Base-by-base conservation (phyloP, 1,140 invertebrate species). In the Saxidomus purpurata region DNA sequence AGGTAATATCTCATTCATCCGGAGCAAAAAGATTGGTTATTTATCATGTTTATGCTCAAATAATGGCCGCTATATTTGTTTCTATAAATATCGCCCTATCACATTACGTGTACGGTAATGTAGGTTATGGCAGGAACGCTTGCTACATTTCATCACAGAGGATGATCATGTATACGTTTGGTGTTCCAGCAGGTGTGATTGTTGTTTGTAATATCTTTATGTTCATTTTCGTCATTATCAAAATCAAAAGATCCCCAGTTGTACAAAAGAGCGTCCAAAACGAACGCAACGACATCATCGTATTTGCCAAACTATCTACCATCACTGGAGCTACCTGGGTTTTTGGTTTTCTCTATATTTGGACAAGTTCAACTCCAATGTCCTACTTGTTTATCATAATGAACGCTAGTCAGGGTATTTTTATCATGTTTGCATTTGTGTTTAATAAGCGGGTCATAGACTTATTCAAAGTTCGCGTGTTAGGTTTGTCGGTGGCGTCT, bases 281-380 rank as follows among this genome's bases (percentile, higher is more conserved):
- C 22, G 69, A 87, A 40, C 69, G 49, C 19, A 76, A 77, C 38
- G 52, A 87, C 34, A 3, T 87, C 3, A 40, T 69, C 11, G 38
- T 87, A n/a, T 86, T 86, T 34, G 67, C 31, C 31, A 87, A 87
- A 67, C 74, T 87, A 11, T 87, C 85, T 0, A 79, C 85, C 25
- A 63, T 87, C n/a, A 87, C 85, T 19, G 85, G 85, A 6, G 25
- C 69, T 8, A 79, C 71, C 1, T 87, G 85, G 85, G 61, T 79
- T 38, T 79, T 87, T 49, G 85, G 85, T 6, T 49, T 87, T 47
- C 22, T 79, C 0, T 87, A 74, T 31, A 49, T n/a, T 1, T 80
- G 49, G 40, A 87, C 74, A 9, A 76, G 34, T 1, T 13, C n/a
- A 25, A 55, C 4, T 25, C 25, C 47, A 31, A 28, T 87, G 8